Evolutionary conservation across 2,888 invertebrate species (phyloP), one percentile per base, ranked within the genome.

Genomic region (Tetheella fluctuosa): DNA sequence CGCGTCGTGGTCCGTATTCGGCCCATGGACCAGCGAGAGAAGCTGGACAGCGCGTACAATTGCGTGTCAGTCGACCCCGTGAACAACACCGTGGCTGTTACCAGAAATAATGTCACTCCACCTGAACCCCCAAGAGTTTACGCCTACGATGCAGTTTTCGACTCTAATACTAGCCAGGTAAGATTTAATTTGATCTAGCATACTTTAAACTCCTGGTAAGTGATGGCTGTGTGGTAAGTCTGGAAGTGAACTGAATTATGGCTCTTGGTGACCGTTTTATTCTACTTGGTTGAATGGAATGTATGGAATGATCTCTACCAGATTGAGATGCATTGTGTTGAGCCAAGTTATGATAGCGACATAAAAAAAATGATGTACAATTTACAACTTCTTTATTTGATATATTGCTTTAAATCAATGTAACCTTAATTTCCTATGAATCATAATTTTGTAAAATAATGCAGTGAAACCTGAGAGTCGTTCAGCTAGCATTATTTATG

Each of bases 111-210:
- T 75, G 95, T 95, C 39, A 94, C 94, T 0, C 94, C 95, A 0
- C 95, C 95, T 13, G 97, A 97, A 76, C 96, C 97, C 34, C 96
- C 97, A 0, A 97, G 99, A 88, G 95, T 96, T 0, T 99, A 98
- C 85, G 97, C 97, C 12, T 99, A 99, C 83, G 99, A 99, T 88
- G 96, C 97, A 54, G 98, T 99, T 34, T 99, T 99, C 87, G 97
- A 96, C 57, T 95, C 95, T 20, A 95, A 96, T 71, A 97, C 98
- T 0, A 96, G 96, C 63, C 97, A 98, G 94, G 97, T 97, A 79
- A 59, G 77, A 58, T 37, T 20, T 30, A 56, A 52, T 55, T 20
- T 30, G 30, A 34, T 34, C 13, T 54, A 54, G 28, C n/a, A 17
- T 54, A 10, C 20, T 10, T 48, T 48, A 1, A n/a, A 48, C 17